Conservation (phyloP, 2,113 vertebrate species). For the Toxotes jaculatrix region DNA sequence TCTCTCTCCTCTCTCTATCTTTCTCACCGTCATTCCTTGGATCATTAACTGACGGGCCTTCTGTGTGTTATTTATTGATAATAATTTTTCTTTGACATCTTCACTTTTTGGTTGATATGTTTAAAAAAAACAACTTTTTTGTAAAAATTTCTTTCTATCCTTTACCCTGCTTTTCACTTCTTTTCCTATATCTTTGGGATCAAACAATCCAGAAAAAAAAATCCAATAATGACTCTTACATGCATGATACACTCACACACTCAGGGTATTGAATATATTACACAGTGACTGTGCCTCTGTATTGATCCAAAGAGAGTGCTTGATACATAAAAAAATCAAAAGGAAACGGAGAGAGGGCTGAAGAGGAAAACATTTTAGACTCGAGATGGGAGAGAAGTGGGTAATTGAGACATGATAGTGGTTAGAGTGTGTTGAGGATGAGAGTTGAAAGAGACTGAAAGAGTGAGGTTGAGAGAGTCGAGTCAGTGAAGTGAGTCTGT, state of each 20-base stretch:
- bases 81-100: conserved; percentile 1
- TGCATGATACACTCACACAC: not conserved
- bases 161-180: not conserved
- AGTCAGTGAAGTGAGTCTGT: conserved; percentile 13
- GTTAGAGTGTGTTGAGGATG: conserved; percentile 4
- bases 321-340: not conserved
- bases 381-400: not conserved
- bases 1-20: conserved; percentile 25
- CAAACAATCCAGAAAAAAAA: not conserved
- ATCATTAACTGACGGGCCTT: conserved; percentile 30
- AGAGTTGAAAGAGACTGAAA: conserved; percentile 56
- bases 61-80: conserved; percentile 8
- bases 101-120: not conserved
- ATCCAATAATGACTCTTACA: not conserved
- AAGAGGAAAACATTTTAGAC: conserved; percentile 34
- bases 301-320: not conserved
- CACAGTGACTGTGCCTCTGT: not conserved
- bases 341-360: not conserved
- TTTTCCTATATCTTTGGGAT: not conserved
- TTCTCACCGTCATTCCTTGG: conserved; percentile 13
- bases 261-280: not conserved
- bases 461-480: conserved; percentile 16
- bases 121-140: not conserved
- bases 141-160: not conserved
- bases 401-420: conserved; percentile 35